Base-by-base conservation (phyloP, 2,113 vertebrate species). In the Zapus hudsonius region DNA sequence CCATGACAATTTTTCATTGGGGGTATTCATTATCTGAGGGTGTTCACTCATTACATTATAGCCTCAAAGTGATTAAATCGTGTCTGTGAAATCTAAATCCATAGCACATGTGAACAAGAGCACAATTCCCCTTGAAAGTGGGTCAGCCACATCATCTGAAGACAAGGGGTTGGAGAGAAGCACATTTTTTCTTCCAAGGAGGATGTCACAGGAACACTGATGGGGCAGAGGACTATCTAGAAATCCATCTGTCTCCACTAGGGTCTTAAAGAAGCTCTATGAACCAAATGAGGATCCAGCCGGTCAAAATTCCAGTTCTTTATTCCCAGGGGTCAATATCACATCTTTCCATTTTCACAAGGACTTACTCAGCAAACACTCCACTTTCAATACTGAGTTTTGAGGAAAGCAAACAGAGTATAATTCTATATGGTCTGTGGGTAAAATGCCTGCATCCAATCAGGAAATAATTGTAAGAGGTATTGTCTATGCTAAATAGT, bases 221-320 rank as follows among this genome's bases (percentile, higher is more conserved):
- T 38, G 78, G 47, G 73, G 59, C 61, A 85, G 83, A 40, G 17
- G n/a, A 36, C 79, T 79, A 63, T 78, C 64, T 89, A 66, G 75
- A 91, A 88, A 95, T 87, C 69, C 66, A 75, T n/a, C 25, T 78
- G 27, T 74, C 47, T 40, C 47, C 52, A 70, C 84, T 29, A 64
- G 63, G 40, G 13, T 9, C n/a, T 36, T n/a, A 33, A 44, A 42
- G 57, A 91, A 84, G 33, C 47, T 74, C 57, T 81, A 7, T 55
- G 38, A 87, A 73, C 64, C 75, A 95, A 83, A 74, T 4, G 29
- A 83, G 13, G 29, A 12, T 86, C n/a, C 19, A 42, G 4, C 40
- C 15, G 74, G n/a, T 25, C 84, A 74, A 89, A 83, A 82, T 73
- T 83, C 20, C 6, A 44, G 25, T 74, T 90, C 13, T 33, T 75